Percentiles rank a stretch among this genome's conserved stretches.
phyloP scores from a whole-genome alignment of 2,888 invertebrate genomes.

The Aromia moschata region DNA sequence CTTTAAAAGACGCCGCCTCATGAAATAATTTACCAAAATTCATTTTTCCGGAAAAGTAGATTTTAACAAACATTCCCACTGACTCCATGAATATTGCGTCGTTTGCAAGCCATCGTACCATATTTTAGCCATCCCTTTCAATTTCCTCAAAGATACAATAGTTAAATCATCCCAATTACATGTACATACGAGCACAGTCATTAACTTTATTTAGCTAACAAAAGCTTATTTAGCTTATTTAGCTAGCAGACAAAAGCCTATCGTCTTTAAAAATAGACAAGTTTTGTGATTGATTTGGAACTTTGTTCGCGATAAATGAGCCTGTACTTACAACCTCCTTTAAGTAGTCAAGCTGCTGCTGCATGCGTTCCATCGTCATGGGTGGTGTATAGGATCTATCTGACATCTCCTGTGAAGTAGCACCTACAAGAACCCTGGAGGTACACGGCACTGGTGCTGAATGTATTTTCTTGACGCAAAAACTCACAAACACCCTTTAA shows the following conservation, averaged over 20 bases:
- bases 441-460: no score
- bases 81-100: conserved; percentile 30
- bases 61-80: not conserved
- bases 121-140: conserved; percentile 6
- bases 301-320: no score
- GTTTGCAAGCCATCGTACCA: conserved; percentile 43
- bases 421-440: no score
- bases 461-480: no score
- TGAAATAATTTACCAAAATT: conserved; percentile 10
- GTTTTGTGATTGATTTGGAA: no score
- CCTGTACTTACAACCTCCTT: no score
- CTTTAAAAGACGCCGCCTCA: conserved; percentile 1
- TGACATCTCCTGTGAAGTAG: no score
- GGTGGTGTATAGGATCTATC: no score
- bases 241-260: not conserved
- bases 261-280: not conserved
- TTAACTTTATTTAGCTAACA: conserved; percentile 3
- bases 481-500: no score
- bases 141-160: not conserved
- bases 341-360: no score
- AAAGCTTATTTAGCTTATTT: no score
- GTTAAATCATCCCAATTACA: conserved; percentile 8
- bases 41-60: not conserved
- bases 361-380: no score
- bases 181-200: conserved; percentile 5